Base-by-base conservation (phyloP, 2,113 vertebrate species). In the Cebidichthys violaceus region DNA sequence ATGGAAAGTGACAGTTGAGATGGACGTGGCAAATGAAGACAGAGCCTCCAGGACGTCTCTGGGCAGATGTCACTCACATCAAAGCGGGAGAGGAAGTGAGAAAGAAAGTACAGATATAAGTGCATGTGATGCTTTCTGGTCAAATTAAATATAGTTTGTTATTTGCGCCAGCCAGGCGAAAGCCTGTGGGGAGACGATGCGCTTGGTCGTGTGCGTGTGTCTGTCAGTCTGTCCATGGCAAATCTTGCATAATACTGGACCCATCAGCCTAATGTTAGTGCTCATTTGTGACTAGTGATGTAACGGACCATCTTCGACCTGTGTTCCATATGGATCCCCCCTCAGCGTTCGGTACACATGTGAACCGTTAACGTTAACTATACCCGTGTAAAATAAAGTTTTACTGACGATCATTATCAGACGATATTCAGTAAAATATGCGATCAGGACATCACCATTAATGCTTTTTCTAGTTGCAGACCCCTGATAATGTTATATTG, bases 1-100 rank as follows among this genome's bases (percentile, higher is more conserved):
- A 93, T 87, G 33, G 37, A 84, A 82, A 92, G 79, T 70, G 90
- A 89, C 82, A 87, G 85, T 35, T 65, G 66, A 52, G 77, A 88
- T 67, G 83, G 86, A 75, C 61, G 65, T 59, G 50, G 76, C 68
- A 79, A 87, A 85, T 75, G 80, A 87, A 91, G 86, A 87, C 70
- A 5, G 73, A 89, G 73, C 71, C 77, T 81, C 70, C 57, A 78
- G 85, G 50, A 82, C 10, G 22, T 74, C 70, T 68, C 27, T 24
- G 71, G 78, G 66, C 83, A 84, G 78, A 50, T 87, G 90, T 85
- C 91, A 88, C 75, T 70, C 43, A 9, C 27, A 82, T 62, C 29
- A 59, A 85, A 81, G 78, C 69, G 52, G 50, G 20, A 59, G n/a
- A 74, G 64, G 82, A 55, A 68, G 41, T 17, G 24, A 27, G 47